Evolutionary conservation across 2,797 vertebrate species (phyloP).

Genomic region (Bryconaethiops microstoma): DNA sequence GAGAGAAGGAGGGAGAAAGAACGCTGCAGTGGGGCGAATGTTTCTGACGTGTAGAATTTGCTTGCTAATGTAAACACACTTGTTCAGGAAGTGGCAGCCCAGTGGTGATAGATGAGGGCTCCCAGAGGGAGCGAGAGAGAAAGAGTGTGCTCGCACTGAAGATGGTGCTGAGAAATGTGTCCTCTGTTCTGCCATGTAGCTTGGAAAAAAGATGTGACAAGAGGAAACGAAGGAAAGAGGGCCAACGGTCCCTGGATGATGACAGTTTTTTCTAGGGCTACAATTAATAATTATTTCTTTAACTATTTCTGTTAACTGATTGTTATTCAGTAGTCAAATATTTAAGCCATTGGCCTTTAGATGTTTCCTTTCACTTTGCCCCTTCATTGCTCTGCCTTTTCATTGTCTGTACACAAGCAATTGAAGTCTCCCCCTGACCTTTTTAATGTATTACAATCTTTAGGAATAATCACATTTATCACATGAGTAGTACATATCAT

Average conservation of each 20-base stretch:
- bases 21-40: constrained; percentile 42
- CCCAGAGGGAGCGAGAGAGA: constrained; percentile 60
- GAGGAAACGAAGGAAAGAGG: constrained; percentile 36
- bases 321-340: too few relatives aligned
- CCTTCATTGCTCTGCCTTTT: too few relatives aligned
- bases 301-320: background rate
- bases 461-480: background rate
- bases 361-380: too few relatives aligned
- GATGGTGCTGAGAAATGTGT: constrained; percentile 59
- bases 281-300: background rate
- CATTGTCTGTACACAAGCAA: too few relatives aligned
- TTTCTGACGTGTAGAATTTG: constrained; percentile 64
- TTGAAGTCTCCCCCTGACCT: too few relatives aligned
- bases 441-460: background rate
- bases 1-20: constrained; percentile 6
- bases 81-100: constrained; percentile 67
- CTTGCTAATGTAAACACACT: constrained; percentile 69
- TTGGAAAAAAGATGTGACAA: constrained; percentile 43
- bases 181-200: constrained; percentile 51
- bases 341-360: too few relatives aligned
- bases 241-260: background rate
- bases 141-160: constrained; percentile 35
- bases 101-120: constrained; percentile 70
- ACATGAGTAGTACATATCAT: too few relatives aligned
- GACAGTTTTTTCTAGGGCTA: background rate